Conservation (phyloP, 2,888 invertebrate genomes). For the Lithophane semibrunnea region DNA sequence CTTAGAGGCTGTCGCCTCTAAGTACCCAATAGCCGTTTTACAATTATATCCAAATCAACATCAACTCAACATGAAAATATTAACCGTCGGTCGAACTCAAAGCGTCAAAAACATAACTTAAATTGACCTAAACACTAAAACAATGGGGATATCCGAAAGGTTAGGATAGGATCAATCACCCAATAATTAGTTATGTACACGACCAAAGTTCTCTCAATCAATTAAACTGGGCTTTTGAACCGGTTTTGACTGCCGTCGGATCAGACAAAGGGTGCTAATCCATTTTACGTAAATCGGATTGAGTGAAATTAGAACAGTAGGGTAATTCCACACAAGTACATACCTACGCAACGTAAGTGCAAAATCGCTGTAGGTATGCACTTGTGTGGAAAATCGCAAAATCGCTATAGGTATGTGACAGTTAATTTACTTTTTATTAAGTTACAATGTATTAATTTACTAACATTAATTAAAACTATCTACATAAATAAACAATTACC, state of each 20-base stretch:
- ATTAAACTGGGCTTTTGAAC: slow-evolving; percentile 48
- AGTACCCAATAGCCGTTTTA: neutral
- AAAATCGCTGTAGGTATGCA: too few species aligned
- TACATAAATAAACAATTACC: too few species aligned
- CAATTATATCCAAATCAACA: neutral
- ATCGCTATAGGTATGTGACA: too few species aligned
- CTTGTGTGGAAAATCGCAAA: too few species aligned
- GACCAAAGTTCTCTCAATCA: slow-evolving; percentile 57
- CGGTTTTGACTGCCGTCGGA: slow-evolving; percentile 36
- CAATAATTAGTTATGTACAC: slow-evolving; percentile 51
- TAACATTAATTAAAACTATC: too few species aligned
- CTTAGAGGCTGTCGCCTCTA: neutral
- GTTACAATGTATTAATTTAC: too few species aligned
- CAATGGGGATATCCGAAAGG: neutral
- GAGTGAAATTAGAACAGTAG: slow-evolving; percentile 16
- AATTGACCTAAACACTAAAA: neutral
- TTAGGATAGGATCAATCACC: slow-evolving; percentile 18
- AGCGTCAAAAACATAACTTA: slow-evolving; percentile 2
- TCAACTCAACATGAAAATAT: neutral
- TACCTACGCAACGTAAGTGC: too few species aligned
- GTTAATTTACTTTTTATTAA: too few species aligned
- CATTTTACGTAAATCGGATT: slow-evolving; percentile 48
- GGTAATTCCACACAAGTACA: too few species aligned
- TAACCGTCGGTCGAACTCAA: neutral
- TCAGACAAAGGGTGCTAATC: slow-evolving; percentile 55